Base-by-base conservation (phyloP, 1,140 invertebrate genomes). In the Drosophila navojoa region DNA sequence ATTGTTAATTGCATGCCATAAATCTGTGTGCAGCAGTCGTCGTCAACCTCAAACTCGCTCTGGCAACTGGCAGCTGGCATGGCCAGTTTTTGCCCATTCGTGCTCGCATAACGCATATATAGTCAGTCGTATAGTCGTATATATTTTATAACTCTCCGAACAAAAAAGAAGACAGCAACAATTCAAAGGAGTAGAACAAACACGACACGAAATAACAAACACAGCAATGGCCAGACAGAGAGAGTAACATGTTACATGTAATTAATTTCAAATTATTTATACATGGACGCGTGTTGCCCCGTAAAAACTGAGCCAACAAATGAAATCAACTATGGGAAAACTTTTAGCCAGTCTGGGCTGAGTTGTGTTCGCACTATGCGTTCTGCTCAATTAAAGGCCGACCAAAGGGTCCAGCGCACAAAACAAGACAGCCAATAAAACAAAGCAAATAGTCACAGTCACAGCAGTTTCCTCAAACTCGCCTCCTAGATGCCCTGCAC, bases 251-350 rank as follows among this genome's bases (percentile, higher is more conserved):
- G 82, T 87, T 87, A 89, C 82, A 87, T 87, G 84, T 87, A 89
- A 87, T 87, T 87, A 87, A 89, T 87, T 87, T 87, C 84, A 89
- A 89, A 87, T 87, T 87, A 87, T 87, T 89, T 87, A 87, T 87
- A 89, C 82, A 87, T 87, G 82, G 82, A 82, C 82, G 84, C 84
- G 72, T 72, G 47, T 61, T 54, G 63, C 29, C 64, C 64, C 19
- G 50, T 61, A 69, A 73, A 73, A 73, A 73, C 50, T 44, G 54
- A 55, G 64, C 64, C 55, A 63, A 63, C 68, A 74, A 62, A 70
- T 60, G 44, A 47, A 49, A 69, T 22, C 32, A 58, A 58, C 13
- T 62, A n/a, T 44, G 44, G 32, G 52, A 70, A 69, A 27, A 79
- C 60, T 76, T 79, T 61, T 35, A 49, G 67, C 45, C 50, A 52